Conservation (phyloP, 2,888 invertebrate species). For the Metallyticus violacea region DNA sequence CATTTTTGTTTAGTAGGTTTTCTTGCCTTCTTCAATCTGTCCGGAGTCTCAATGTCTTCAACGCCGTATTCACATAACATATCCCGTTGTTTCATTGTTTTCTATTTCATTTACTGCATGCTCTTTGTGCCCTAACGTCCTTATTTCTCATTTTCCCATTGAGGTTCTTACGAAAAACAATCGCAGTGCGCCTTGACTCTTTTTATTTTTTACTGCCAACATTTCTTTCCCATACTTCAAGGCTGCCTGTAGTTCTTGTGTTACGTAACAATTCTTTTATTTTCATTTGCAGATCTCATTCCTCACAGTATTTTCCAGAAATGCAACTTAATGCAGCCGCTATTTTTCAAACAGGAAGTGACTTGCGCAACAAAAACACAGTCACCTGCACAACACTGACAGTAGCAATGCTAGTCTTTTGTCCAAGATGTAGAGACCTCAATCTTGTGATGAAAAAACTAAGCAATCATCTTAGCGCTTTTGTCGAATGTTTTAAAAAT, state of each 20-base stretch:
- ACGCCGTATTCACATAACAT: no score
- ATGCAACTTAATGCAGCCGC: not conserved
- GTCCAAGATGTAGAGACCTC: no score
- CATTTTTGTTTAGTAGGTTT: no score
- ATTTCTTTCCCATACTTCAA: not conserved
- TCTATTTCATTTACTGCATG: not conserved
- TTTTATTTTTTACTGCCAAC: not conserved
- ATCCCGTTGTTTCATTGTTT: not conserved
- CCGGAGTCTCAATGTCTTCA: no score
- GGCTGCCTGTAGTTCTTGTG: no score
- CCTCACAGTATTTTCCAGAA: not conserved
- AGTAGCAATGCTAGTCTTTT: no score
- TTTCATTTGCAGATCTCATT: not conserved
- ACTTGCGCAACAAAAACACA: not conserved
- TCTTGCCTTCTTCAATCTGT: no score
- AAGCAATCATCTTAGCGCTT: no score
- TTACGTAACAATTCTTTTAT: not conserved
- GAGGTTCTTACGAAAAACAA: not conserved
- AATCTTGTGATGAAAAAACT: no score
- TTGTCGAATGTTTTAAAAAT: no score
- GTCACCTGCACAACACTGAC: no score
- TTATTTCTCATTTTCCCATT: not conserved
- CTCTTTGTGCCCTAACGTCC: not conserved
- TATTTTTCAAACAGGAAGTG: not conserved
- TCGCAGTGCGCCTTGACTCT: no score